phyloP scores from a whole-genome alignment of 1,140 invertebrate genomes.

The Caenorhabditis briggsae region DNA sequence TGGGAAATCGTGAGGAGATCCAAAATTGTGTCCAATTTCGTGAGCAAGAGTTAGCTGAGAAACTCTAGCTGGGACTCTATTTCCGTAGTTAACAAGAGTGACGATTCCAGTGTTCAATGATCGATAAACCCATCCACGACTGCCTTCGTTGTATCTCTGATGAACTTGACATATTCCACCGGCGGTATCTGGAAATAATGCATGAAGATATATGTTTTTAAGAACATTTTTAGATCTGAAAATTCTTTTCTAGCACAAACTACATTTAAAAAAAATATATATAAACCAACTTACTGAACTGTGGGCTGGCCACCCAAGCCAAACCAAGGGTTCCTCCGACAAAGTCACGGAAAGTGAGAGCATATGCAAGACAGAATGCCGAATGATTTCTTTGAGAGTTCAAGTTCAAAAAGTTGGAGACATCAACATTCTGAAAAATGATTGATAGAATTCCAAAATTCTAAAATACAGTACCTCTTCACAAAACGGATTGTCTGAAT shows the following conservation, averaged over 20 bases:
- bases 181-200: conserved; percentile 84
- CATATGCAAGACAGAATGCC: conserved; percentile 97
- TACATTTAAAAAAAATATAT: background rate
- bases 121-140: conserved; percentile 91
- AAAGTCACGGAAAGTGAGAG: conserved; percentile 96
- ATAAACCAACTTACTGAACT: conserved; percentile 66
- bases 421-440: conserved; percentile 92
- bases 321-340: conserved; percentile 94
- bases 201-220: no score
- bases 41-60: conserved; percentile 97
- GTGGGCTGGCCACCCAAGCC: conserved; percentile 96
- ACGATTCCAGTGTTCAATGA: conserved; percentile 99
- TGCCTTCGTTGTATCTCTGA: conserved; percentile 94
- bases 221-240: background rate
- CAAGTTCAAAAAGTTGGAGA: conserved; percentile 97
- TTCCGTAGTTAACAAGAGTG: conserved; percentile 98
- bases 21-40: conserved; percentile 99
- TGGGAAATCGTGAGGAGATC: conserved; percentile 97
- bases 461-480: conserved; percentile 84
- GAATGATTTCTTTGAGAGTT: conserved; percentile 96
- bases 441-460: background rate
- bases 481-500: conserved; percentile 88
- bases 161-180: conserved; percentile 99
- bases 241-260: background rate
- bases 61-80: conserved; percentile 93